Percentiles rank a stretch among this genome's conserved stretches.
Evolutionary conservation across 2,888 invertebrate genomes (phyloP).

Genomic region (Dysmachus trigonus): DNA sequence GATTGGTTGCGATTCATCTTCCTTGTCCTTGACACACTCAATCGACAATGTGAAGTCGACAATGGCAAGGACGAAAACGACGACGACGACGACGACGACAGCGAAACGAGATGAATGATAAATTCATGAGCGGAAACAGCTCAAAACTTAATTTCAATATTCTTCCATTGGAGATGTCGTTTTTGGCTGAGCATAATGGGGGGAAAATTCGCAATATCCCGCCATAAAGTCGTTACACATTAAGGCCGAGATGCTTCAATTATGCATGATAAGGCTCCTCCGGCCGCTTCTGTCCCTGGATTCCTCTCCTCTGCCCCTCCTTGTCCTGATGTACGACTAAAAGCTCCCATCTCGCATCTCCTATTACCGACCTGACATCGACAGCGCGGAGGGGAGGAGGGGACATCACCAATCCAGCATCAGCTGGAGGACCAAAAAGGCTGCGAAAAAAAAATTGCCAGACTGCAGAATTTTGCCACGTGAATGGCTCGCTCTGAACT

Average conservation of each 20-base stretch:
- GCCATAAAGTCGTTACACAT: background rate
- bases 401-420: background rate
- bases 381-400: too few species aligned
- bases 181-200: background rate
- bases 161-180: background rate
- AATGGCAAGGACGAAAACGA: background rate
- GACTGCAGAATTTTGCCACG: background rate
- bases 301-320: background rate
- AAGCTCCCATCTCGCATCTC: background rate
- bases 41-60: background rate
- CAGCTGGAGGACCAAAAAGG: background rate
- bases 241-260: background rate
- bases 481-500: background rate
- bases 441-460: background rate
- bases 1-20: background rate
- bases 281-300: background rate
- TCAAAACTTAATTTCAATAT: constrained; percentile 23
- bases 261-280: background rate
- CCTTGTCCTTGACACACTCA: background rate
- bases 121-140: constrained; percentile 9
- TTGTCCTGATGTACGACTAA: background rate
- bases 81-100: background rate
- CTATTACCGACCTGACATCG: background rate
- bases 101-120: background rate
- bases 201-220: background rate